Evolutionary conservation across 2,797 vertebrate species (phyloP), one percentile per base, ranked within the genome.

Genomic region (Danio aesculapii): DNA sequence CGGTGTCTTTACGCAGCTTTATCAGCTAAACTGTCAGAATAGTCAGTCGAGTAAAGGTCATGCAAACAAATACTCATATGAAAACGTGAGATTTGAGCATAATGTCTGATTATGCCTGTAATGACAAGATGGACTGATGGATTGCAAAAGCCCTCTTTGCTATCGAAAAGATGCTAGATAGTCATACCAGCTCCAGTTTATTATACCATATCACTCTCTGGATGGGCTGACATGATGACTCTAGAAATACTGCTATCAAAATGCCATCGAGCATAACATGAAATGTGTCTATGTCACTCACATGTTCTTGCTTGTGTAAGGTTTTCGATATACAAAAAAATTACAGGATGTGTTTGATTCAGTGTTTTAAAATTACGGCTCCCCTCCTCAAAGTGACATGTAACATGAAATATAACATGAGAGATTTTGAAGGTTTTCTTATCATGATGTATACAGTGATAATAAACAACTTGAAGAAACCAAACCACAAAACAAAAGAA

Each of bases 21-120:
- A 79, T 52, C 52, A 13, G 43, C 6, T 17, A 75, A 75, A 83
- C 8, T 68, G 63, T 52, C 49, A 64, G 73, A 77, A 72, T 47
- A 39, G 57, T 5, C 44, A 61, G 62, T 58, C 17, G 13, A 43
- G 75, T 67, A 68, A 79, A 79, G 57, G 71, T 69, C 21, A 79
- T 16, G 43, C 53, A 44, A 49, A 47, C 19, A 69, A 49, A 69
- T 41, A 16, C 64, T 41, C 14, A 4, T 13, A 41, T 17, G 55
- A 59, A 77, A 59, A 55, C 8, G 46, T 2, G 7, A 76, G 30
- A 62, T 61, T n/a, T 59, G 30, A 19, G 16, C 59, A 67, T 10
- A 64, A 64, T 21, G 2, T 21, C 50, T 30, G 50, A 77, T 57
- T 66, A 55, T 0, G 6, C 6, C 62, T 19, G 14, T 13, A 50